These are phyloP conservation scores for Tyrannus savana DNA, from an alignment of 2,113 vertebrate species.

Conservation along the genomic window DNA sequence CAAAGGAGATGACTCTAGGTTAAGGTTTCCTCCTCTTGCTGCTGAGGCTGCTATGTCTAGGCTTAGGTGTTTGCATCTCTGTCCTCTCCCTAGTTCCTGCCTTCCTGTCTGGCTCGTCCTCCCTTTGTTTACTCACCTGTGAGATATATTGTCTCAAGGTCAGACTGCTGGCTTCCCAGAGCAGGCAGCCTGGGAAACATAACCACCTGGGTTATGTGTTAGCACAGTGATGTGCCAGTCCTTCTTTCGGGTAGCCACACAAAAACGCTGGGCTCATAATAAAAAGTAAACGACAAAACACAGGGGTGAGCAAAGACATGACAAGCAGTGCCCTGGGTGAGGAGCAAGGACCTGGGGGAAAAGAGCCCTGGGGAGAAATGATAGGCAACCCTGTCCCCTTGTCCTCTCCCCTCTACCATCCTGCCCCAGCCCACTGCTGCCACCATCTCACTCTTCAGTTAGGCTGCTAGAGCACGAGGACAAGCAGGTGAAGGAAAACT, in stretches of 20 bases:
- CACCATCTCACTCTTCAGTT: neutral
- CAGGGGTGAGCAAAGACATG: neutral
- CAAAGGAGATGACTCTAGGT: neutral
- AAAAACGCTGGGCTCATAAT: neutral
- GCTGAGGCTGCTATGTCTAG: neutral
- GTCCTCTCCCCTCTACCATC: neutral
- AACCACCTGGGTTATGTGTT: neutral
- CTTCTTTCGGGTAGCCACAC: neutral
- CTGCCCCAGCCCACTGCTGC: neutral
- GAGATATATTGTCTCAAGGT: conserved; percentile 21
- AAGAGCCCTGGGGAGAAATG: neutral
- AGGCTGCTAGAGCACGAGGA: neutral
- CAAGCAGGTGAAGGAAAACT: neutral
- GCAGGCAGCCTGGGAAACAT: neutral
- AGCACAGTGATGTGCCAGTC: neutral
- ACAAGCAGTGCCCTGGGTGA: neutral
- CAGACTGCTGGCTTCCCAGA: neutral
- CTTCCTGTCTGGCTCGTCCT: neutral
- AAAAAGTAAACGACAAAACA: neutral
- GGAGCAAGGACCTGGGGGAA: neutral
- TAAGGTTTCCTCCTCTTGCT: neutral
- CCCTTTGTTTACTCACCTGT: conserved; percentile 58
- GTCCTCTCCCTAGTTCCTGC: neutral
- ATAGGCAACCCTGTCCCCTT: neutral
- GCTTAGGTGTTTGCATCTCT: neutral